phyloP scores from a whole-genome alignment of 2,888 invertebrate genomes.

The Nycteola revayana region DNA sequence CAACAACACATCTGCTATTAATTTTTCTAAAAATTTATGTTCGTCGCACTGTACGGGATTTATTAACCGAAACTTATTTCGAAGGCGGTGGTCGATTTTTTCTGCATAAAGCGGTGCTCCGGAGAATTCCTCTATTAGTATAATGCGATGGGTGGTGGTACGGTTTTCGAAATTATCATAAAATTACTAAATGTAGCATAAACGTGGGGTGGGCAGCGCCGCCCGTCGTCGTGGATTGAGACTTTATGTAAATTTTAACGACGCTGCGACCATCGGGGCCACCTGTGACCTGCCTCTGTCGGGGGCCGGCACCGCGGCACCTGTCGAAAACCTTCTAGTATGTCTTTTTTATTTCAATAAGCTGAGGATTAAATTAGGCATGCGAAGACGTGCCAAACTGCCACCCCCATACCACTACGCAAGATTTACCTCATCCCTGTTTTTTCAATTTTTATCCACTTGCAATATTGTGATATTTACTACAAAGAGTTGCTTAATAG shows the following conservation, averaged over 20 bases:
- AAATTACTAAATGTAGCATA: conserved; percentile 83
- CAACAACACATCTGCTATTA: conserved; percentile 80
- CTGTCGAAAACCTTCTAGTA: conserved; percentile 75
- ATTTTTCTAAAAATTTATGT: conserved; percentile 71
- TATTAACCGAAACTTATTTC: conserved; percentile 77
- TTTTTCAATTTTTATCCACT: conserved; percentile 36
- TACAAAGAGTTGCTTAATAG: too few species aligned
- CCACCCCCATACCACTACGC: conserved; percentile 36
- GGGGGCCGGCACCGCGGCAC: conserved; percentile 54
- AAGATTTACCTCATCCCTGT: conserved; percentile 51
- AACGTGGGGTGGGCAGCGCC: conserved; percentile 77
- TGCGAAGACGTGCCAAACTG: conserved; percentile 62
- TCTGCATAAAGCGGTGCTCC: conserved; percentile 51
- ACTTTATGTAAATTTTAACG: conserved; percentile 83
- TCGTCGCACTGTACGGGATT: conserved; percentile 67
- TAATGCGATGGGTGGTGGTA: conserved; percentile 81
- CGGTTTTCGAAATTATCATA: conserved; percentile 82
- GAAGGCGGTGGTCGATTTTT: conserved; percentile 69
- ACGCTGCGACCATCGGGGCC: conserved; percentile 80
- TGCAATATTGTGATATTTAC: too few species aligned
- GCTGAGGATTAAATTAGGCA: conserved; percentile 79
- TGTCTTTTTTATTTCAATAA: conserved; percentile 82
- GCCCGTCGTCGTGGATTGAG: conserved; percentile 78
- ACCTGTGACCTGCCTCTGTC: conserved; percentile 71
- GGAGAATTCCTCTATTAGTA: conserved; percentile 78